phyloP scores from a whole-genome alignment of 2,797 vertebrate species.

The Microctenopoma steveboyesi region DNA sequence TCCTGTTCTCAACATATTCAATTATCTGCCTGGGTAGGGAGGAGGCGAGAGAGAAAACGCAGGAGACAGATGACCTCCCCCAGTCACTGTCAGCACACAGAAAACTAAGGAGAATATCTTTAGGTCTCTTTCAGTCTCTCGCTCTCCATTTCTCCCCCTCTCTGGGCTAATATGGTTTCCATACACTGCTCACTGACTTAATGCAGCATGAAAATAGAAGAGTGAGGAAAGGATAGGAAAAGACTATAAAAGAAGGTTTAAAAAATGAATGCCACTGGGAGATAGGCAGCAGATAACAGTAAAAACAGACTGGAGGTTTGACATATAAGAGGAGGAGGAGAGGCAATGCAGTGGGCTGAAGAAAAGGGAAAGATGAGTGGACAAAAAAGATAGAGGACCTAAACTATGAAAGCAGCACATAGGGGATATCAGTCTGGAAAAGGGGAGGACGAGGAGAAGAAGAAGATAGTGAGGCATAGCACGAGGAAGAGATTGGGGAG shows the following conservation, averaged over 20 bases:
- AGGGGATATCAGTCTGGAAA: slow-evolving; percentile 32
- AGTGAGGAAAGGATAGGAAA: slow-evolving; percentile 20
- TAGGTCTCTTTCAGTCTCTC: slow-evolving; percentile 14
- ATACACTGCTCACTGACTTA: slow-evolving; percentile 59
- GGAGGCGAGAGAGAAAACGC: slow-evolving; percentile 32
- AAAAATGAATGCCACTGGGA: slow-evolving; percentile 20
- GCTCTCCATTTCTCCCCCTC: neutral
- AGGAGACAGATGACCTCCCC: slow-evolving; percentile 59
- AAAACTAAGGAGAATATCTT: slow-evolving; percentile 43
- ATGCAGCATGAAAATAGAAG: slow-evolving; percentile 60
- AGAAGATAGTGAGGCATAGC: slow-evolving; percentile 26
- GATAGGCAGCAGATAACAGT: slow-evolving; percentile 33
- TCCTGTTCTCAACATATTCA: slow-evolving; percentile 58
- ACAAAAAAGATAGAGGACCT: slow-evolving; percentile 42
- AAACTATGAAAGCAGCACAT: slow-evolving; percentile 53
- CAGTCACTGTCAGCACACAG: slow-evolving; percentile 40
- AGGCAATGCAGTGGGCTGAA: slow-evolving; percentile 9
- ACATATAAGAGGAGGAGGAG: neutral
- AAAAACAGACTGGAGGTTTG: slow-evolving; percentile 16
- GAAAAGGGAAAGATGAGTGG: slow-evolving; percentile 36
- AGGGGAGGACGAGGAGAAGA: neutral
- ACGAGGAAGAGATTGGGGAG: slow-evolving; percentile 31
- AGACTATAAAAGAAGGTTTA: slow-evolving; percentile 24
- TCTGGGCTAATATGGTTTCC: slow-evolving; percentile 49
- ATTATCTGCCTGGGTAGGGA: slow-evolving; percentile 59